Conservation (phyloP, 2,113 vertebrate species). For the Haplochromis vanheusdeni region DNA sequence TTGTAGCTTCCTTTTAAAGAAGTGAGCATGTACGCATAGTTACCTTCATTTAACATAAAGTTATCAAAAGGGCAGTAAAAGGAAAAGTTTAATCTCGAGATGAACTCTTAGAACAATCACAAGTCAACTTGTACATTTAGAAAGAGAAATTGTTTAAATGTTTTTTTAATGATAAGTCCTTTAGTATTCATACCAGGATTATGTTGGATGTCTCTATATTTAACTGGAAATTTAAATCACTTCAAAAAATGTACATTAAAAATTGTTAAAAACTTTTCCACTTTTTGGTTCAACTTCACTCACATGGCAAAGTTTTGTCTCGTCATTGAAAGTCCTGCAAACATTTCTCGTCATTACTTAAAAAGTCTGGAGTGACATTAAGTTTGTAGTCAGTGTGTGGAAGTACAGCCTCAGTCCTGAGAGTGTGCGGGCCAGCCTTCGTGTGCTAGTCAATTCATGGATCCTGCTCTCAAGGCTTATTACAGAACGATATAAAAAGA, state of each 20-base stretch:
- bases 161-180: not conserved
- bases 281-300: constrained; percentile 14
- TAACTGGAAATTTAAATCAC: not conserved
- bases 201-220: fast-evolving
- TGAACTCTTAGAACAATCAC: not conserved
- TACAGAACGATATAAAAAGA: not conserved
- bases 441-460: not conserved
- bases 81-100: fast-evolving
- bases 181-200: not conserved
- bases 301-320: constrained; percentile 17
- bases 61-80: not conserved
- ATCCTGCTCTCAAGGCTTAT: not conserved
- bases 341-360: not conserved
- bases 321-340: not conserved
- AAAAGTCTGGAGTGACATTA: not conserved
- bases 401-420: not conserved
- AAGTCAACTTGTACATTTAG: not conserved
- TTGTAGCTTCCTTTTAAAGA: not conserved
- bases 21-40: not conserved
- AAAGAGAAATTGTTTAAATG: not conserved
- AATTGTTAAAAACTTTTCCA: fast-evolving
- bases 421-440: not conserved
- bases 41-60: not conserved
- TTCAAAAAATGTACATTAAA: not conserved
- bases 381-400: constrained; percentile 12